Percentiles rank a stretch among this genome's conserved stretches.
Conservation (phyloP, 2,797 vertebrate genomes). For the Sarcophilus harrisii region DNA sequence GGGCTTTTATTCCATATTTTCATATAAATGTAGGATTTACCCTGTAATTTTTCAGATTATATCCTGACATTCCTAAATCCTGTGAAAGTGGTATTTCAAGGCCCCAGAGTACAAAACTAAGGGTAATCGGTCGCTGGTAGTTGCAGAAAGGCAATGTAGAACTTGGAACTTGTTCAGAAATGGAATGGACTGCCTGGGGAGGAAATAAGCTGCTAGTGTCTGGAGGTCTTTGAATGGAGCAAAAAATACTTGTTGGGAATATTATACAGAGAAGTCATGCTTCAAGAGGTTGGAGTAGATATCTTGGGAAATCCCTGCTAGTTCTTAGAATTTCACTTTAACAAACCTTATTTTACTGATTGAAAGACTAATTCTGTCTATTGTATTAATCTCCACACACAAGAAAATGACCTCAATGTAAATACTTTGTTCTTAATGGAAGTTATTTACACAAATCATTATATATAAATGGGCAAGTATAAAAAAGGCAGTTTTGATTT, state of each 20-base stretch:
- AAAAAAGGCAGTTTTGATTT: neutral
- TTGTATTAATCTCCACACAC: neutral
- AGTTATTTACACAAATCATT: neutral
- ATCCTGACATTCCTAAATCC: neutral
- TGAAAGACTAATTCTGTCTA: neutral
- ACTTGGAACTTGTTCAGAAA: neutral
- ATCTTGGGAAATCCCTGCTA: neutral
- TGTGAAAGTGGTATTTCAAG: neutral
- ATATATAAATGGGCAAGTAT: neutral
- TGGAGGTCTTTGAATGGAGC: neutral
- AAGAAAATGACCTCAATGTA: neutral
- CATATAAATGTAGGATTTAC: neutral
- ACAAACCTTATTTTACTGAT: neutral
- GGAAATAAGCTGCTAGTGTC: neutral
- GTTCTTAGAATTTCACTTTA: neutral
- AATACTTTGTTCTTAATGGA: neutral
- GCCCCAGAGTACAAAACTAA: neutral
- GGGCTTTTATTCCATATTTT: neutral
- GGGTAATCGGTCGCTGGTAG: neutral
- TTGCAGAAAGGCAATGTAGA: neutral
- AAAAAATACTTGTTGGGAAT: neutral
- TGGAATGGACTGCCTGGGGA: neutral
- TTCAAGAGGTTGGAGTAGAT: neutral
- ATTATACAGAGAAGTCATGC: neutral
- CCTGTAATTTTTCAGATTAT: neutral